Base-by-base conservation (phyloP, 2,888 invertebrate species). In the Aleiodes testaceus region DNA sequence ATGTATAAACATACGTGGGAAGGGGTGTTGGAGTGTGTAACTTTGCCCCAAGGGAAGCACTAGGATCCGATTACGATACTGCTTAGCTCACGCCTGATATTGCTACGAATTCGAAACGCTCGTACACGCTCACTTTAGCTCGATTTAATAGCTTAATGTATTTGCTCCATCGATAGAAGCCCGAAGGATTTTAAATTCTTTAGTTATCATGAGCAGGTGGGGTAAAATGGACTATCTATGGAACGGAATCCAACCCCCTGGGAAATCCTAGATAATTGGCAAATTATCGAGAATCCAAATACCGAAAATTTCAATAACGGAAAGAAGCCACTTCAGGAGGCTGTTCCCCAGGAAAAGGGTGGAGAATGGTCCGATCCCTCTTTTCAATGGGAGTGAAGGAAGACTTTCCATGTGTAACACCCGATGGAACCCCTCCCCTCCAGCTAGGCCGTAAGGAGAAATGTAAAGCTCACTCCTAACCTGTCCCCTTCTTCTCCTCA, bases 391-490 rank as follows among this genome's bases (percentile, higher is more conserved):
- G 50, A 67, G 26, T 26, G 26, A 26, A 26, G 26, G 26, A 18
- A 65, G 44, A 45, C 44, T 36, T 22, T 12, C 49, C 52, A 36
- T 18, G 22, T 64, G 69, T 70, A 52, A 30, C 49, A 50, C 44
- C 22, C 42, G 61, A 49, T 30, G 26, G n/a, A 52, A 55, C 72
- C 70, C 49, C 72, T 72, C 67, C 66, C 30, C 44, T 7, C 20
- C 42, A 59, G 61, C 50, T 61, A 66, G 75, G 65, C 72, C 70
- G 74, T 76, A 75, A 80, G 78, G 75, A 79, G 79, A 79, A 79
- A 80, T 77, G 79, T 78, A 77, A 76, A 81, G 81, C 82, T 77
- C 36, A 16, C 59, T 36, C 18, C 16, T 16, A 36, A 16, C 59
- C 59, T 42, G 16, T 42, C 59, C 14, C 55, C 55, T n/a, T 2